Evolutionary conservation across 2,797 vertebrate species (phyloP).

Genomic region (Hafferia zeledoni): DNA sequence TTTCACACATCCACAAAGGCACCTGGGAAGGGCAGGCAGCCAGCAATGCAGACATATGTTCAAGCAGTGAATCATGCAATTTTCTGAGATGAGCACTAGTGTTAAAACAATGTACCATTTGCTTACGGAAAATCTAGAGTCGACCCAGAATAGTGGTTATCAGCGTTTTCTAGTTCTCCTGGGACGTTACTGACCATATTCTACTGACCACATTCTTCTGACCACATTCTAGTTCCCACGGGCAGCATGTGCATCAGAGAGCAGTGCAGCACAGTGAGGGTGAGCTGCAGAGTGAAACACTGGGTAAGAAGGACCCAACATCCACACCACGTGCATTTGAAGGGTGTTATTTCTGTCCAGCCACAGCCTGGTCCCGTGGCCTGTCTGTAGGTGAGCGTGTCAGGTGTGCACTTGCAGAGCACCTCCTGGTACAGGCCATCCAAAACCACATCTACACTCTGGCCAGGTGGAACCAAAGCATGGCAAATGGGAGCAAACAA

Average conservation of each 20-base stretch:
- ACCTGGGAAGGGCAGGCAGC: not conserved
- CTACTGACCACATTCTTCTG: not conserved
- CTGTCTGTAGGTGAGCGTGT: accelerated
- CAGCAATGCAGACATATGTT: not conserved
- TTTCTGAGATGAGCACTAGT: not conserved
- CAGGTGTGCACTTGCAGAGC: not conserved
- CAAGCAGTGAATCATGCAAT: not conserved
- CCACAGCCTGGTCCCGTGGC: not conserved
- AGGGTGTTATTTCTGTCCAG: not conserved
- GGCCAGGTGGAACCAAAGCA: not conserved
- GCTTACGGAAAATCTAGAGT: not conserved
- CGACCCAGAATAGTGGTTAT: not conserved
- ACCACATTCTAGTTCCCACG: not conserved
- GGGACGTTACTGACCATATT: not conserved
- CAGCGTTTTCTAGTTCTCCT: not conserved
- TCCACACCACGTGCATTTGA: accelerated
- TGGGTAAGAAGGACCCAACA: not conserved
- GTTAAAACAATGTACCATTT: not conserved
- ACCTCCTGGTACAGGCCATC: not conserved
- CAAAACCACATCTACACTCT: not conserved
- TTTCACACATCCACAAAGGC: not conserved
- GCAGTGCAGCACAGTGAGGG: not conserved
- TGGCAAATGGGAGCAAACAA: not conserved
- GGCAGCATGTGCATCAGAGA: not conserved
- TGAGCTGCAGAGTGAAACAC: not conserved